Conservation (phyloP, 2,888 invertebrate species). For the Scrobipalpa atriplicella region DNA sequence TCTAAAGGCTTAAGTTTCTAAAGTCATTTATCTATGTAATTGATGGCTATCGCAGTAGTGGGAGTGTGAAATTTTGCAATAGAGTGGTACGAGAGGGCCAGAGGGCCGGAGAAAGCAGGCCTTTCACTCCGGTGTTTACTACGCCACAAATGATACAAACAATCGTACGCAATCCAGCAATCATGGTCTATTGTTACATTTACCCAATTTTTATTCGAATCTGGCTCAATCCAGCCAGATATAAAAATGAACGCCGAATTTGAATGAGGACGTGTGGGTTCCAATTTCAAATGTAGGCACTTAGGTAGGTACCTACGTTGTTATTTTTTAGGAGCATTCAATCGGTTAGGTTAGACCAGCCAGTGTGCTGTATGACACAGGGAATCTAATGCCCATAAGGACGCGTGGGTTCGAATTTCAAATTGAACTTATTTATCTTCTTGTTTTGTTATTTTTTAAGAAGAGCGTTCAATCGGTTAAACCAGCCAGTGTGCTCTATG, state of each 20-base stretch:
- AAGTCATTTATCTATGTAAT: slow-evolving; percentile 66
- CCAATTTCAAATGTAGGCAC: background rate
- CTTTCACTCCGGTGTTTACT: slow-evolving; percentile 72
- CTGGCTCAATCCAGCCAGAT: background rate
- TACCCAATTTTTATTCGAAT: slow-evolving; percentile 35
- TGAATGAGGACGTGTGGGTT: slow-evolving; percentile 1
- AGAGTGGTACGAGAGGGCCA: slow-evolving; percentile 67
- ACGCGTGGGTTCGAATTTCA: too few species aligned
- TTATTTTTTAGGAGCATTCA: too few species aligned
- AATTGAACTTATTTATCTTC: too few species aligned
- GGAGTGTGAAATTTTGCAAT: slow-evolving; percentile 77
- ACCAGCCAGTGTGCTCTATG: background rate
- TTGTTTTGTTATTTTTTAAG: too few species aligned
- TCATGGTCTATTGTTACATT: slow-evolving; percentile 53
- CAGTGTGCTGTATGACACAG: too few species aligned
- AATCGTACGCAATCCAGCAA: slow-evolving; percentile 65
- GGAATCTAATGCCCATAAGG: too few species aligned
- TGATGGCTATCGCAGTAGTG: slow-evolving; percentile 64
- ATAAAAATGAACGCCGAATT: background rate
- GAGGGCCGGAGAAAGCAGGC: slow-evolving; percentile 78
- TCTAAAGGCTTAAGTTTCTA: slow-evolving; percentile 50
- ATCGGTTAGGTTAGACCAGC: too few species aligned
- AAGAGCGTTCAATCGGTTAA: slow-evolving; percentile 1
- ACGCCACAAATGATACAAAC: slow-evolving; percentile 64
- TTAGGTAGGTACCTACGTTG: too few species aligned